Evolutionary conservation across 2,797 vertebrate genomes (phyloP).

Genomic region (Macrochelys suwanniensis): DNA sequence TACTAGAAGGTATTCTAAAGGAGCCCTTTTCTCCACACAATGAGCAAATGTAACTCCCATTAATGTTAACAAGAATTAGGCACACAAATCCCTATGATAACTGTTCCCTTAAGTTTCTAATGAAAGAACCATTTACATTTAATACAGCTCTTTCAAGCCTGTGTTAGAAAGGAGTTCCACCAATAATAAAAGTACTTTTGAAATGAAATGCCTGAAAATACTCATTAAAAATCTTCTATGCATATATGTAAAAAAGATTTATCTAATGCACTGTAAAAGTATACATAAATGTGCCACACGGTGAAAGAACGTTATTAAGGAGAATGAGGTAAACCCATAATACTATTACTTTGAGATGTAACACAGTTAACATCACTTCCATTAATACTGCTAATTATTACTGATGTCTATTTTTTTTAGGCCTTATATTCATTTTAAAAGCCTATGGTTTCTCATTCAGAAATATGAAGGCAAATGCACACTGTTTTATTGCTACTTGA

Average conservation of each 20-base stretch:
- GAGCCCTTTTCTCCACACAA: background rate
- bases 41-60: background rate
- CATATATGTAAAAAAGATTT: slow-evolving; percentile 72
- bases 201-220: slow-evolving; percentile 63
- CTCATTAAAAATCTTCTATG: slow-evolving; percentile 63
- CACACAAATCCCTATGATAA: background rate
- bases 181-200: slow-evolving; percentile 45
- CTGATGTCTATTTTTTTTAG: slow-evolving; percentile 62
- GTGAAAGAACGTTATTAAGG: slow-evolving; percentile 72
- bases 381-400: slow-evolving; percentile 76
- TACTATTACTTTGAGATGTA: slow-evolving; percentile 68
- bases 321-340: slow-evolving; percentile 60
- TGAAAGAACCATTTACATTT: slow-evolving; percentile 35
- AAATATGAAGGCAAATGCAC: slow-evolving; percentile 68
- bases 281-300: slow-evolving; percentile 67
- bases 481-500: slow-evolving; percentile 68
- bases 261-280: slow-evolving; percentile 68
- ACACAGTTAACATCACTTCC: slow-evolving; percentile 70
- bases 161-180: slow-evolving; percentile 34
- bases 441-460: slow-evolving; percentile 63
- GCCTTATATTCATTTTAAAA: slow-evolving; percentile 73
- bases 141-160: slow-evolving; percentile 41
- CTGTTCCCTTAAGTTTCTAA: slow-evolving; percentile 27
- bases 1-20: slow-evolving; percentile 5
- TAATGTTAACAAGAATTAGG: slow-evolving; percentile 9